A percentile compares a stretch with the other conserved stretches of the same genome.
Evolutionary conservation across 2,797 vertebrate genomes (phyloP).

Genomic region (Takifugu rubripes): DNA sequence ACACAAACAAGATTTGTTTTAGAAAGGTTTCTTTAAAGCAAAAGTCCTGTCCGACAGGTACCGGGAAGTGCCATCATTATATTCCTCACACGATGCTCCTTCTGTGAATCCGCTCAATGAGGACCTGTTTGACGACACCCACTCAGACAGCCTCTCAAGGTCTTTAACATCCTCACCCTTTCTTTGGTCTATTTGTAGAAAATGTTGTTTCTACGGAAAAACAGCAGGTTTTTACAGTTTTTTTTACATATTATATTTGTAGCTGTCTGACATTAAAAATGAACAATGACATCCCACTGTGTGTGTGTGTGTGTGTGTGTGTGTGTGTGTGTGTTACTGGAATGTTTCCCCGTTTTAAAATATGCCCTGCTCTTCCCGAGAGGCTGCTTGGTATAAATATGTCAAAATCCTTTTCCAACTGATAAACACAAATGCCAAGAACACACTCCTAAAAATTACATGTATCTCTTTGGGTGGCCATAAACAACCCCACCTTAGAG

Average conservation of each 20-base stretch:
- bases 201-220: neutral
- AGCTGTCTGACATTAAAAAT: neutral
- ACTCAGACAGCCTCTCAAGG: conserved; percentile 6
- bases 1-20: too few relatives aligned
- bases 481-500: conserved; percentile 13
- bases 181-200: neutral
- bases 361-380: too few relatives aligned
- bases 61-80: neutral
- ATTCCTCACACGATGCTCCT: neutral
- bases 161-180: neutral
- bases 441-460: neutral
- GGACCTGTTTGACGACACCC: conserved; percentile 1
- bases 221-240: neutral
- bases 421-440: neutral
- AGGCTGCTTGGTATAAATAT: conserved; percentile 1
- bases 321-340: neutral
- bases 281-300: neutral
- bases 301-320: neutral
- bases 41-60: conserved; percentile 2
- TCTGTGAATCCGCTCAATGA: neutral
- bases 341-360: neutral
- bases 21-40: neutral
- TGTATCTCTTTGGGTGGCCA: neutral
- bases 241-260: neutral
- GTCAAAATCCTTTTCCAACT: neutral